These are phyloP conservation scores for Operophtera brumata DNA, from an alignment of 2,888 invertebrate genomes.

Conservation along the genomic window DNA sequence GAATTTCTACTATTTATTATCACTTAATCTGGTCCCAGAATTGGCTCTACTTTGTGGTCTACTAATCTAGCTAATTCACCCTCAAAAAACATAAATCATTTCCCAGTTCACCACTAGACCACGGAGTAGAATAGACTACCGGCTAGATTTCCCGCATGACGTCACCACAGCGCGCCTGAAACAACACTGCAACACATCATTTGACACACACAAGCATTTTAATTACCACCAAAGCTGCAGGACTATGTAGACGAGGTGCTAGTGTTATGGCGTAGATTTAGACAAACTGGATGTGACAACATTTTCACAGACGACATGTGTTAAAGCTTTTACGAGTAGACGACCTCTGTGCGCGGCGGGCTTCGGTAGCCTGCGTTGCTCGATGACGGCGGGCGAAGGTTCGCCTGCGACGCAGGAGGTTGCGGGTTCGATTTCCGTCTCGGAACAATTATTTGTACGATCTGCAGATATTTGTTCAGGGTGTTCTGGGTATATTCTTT, in stretches of 20 bases:
- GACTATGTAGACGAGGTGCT: conserved; percentile 44
- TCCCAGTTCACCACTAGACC: conserved; percentile 4
- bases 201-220: conserved; percentile 48
- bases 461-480: too few species aligned
- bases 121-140: not conserved
- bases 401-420: too few species aligned
- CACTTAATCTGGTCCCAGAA: not conserved
- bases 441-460: too few species aligned
- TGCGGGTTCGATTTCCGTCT: too few species aligned
- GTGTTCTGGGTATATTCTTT: too few species aligned
- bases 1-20: too few species aligned
- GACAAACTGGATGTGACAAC: conserved; percentile 27
- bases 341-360: too few species aligned
- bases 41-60: conserved; percentile 1
- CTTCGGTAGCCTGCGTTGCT: too few species aligned
- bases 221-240: conserved; percentile 44
- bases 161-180: conserved; percentile 30
- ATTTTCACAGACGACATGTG: not conserved
- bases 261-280: conserved; percentile 23
- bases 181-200: conserved; percentile 44
- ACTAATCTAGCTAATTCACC: not conserved
- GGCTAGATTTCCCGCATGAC: conserved; percentile 9
- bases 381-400: too few species aligned
- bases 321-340: not conserved
- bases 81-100: not conserved